Conservation (phyloP, 2,797 vertebrate genomes). For the Myotis pilosus region DNA sequence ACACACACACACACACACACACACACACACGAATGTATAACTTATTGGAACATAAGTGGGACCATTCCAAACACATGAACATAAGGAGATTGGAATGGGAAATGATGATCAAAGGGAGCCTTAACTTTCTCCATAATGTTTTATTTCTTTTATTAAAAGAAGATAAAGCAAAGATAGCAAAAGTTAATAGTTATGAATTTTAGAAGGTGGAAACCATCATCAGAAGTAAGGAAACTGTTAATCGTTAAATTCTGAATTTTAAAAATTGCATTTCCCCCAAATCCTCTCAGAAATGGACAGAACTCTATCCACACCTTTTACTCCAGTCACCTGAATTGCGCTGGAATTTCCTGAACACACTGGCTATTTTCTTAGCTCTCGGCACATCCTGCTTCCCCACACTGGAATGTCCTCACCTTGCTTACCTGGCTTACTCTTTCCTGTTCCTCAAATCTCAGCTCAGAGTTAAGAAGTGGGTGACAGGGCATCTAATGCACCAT, state of each 20-base stretch:
- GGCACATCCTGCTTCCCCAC: neutral
- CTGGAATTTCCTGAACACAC: neutral
- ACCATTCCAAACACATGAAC: neutral
- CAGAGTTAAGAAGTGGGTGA: fast-evolving
- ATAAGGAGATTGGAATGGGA: neutral
- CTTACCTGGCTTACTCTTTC: neutral
- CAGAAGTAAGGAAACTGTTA: neutral
- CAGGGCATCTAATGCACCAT: neutral
- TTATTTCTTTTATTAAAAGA: neutral
- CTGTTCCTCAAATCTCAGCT: neutral
- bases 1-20: neutral
- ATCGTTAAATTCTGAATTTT: neutral
- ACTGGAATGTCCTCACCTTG: fast-evolving
- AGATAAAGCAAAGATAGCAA: neutral
- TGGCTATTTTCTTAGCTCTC: neutral
- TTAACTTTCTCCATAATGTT: neutral
- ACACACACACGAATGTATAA: neutral
- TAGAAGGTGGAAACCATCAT: neutral
- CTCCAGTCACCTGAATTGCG: neutral
- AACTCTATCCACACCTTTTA: neutral
- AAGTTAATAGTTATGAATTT: neutral
- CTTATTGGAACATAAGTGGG: neutral
- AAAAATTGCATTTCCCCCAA: neutral
- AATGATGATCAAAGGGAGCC: neutral
- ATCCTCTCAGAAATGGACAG: neutral